A percentile compares a stretch with the other conserved stretches of the same genome.
Evolutionary conservation across 2,888 invertebrate genomes (phyloP).

Genomic region (Dysmachus trigonus): DNA sequence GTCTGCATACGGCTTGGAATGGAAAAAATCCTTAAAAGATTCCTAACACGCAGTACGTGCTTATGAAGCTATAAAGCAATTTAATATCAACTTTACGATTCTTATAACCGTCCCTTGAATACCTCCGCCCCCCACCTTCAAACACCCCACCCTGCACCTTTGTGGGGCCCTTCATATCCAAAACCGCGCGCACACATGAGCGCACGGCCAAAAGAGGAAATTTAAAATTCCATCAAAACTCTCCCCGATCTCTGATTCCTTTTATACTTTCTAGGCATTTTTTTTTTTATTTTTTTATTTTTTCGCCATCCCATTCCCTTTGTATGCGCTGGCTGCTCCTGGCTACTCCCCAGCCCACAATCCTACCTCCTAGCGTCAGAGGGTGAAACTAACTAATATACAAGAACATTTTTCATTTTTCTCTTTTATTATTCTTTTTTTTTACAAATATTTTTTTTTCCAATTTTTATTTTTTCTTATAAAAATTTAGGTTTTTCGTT

Average conservation of each 20-base stretch:
- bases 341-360: background rate
- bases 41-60: slow-evolving; percentile 10
- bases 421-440: background rate
- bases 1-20: background rate
- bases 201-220: background rate
- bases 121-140: background rate
- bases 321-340: background rate
- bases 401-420: background rate
- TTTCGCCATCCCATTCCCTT: background rate
- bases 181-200: slow-evolving; percentile 13
- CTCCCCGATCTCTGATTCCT: slow-evolving; percentile 6
- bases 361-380: no score
- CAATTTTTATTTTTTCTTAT: no score
- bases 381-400: slow-evolving; percentile 26
- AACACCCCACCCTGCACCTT: no score
- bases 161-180: background rate
- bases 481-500: no score
- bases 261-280: background rate
- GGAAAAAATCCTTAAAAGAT: background rate
- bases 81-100: slow-evolving; percentile 36
- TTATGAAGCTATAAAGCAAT: slow-evolving; percentile 33
- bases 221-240: slow-evolving; percentile 36
- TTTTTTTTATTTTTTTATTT: background rate
- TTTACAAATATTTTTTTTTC: background rate
- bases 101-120: background rate